A percentile compares a stretch with the other conserved stretches of the same genome.
These are phyloP conservation scores for Pantherophis guttatus DNA, from an alignment of 2,113 vertebrate genomes.

Conservation along the genomic window DNA sequence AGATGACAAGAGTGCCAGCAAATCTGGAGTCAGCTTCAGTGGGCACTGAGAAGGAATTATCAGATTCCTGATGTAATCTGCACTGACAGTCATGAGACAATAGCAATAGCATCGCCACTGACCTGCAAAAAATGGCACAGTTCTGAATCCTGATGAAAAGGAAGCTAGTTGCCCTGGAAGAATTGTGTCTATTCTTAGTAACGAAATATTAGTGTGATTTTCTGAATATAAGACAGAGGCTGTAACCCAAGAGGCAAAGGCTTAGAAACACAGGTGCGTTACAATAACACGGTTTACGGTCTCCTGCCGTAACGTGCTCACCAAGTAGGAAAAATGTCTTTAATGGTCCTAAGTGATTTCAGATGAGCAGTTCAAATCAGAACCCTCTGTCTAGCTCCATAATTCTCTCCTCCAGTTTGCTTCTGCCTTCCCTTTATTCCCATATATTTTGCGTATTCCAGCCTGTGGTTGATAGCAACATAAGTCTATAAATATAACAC, in stretches of 20 bases:
- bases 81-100: neutral
- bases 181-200: neutral
- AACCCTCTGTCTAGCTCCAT: conserved; percentile 34
- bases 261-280: neutral
- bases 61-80: neutral
- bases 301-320: neutral
- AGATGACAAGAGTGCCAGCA: neutral
- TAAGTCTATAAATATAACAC: conserved; percentile 3
- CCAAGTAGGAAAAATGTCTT: neutral
- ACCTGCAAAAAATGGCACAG: neutral
- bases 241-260: neutral
- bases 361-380: conserved; percentile 31
- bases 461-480: neutral
- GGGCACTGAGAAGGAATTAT: neutral
- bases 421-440: neutral
- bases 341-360: conserved; percentile 30
- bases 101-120: neutral
- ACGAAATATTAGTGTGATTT: neutral
- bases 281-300: fast-evolving
- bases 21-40: neutral
- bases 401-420: conserved; percentile 40
- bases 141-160: neutral
- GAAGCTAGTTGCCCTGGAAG: neutral
- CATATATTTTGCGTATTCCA: neutral
- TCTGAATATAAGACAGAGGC: neutral